phyloP scores from a whole-genome alignment of 1,140 invertebrate species.

The Aradophagus sp. region DNA sequence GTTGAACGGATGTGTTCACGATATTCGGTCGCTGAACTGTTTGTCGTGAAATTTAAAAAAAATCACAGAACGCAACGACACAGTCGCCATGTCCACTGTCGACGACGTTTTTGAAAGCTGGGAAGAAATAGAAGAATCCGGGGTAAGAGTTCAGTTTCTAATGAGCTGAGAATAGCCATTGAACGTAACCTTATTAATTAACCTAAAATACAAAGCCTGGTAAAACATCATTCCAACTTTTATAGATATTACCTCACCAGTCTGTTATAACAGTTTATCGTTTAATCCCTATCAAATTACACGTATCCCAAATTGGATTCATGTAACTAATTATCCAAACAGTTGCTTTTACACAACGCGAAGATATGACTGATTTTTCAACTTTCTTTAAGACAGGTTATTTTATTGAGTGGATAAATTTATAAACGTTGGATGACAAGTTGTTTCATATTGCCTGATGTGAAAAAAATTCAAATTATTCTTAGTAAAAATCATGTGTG shows the following conservation, averaged over 20 bases:
- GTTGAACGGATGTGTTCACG: slow-evolving; percentile 32
- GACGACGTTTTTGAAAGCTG: slow-evolving; percentile 84
- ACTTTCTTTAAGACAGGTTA: slow-evolving; percentile 7
- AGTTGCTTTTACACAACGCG: background rate
- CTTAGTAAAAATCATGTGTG: no score
- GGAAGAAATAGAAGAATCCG: slow-evolving; percentile 87
- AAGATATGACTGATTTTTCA: background rate
- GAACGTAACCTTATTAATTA: slow-evolving; percentile 45
- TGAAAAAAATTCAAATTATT: no score
- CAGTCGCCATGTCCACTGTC: slow-evolving; percentile 71
- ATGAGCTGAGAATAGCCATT: slow-evolving; percentile 13
- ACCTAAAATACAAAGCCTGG: slow-evolving; percentile 51
- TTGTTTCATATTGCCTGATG: no score
- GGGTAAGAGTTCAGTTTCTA: slow-evolving; percentile 70
- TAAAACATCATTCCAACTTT: slow-evolving; percentile 34
- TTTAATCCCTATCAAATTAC: slow-evolving; percentile 32
- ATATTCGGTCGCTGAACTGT: slow-evolving; percentile 5
- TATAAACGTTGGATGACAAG: no score
- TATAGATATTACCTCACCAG: slow-evolving; percentile 41
- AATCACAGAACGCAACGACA: background rate
- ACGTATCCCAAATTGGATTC: slow-evolving; percentile 2
- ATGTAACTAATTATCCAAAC: background rate
- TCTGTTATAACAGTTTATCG: slow-evolving; percentile 36
- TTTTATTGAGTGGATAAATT: background rate
- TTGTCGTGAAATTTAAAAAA: slow-evolving; percentile 20